phyloP scores from a whole-genome alignment of 2,797 vertebrate species.

The Gymnoscopelus braueri region DNA sequence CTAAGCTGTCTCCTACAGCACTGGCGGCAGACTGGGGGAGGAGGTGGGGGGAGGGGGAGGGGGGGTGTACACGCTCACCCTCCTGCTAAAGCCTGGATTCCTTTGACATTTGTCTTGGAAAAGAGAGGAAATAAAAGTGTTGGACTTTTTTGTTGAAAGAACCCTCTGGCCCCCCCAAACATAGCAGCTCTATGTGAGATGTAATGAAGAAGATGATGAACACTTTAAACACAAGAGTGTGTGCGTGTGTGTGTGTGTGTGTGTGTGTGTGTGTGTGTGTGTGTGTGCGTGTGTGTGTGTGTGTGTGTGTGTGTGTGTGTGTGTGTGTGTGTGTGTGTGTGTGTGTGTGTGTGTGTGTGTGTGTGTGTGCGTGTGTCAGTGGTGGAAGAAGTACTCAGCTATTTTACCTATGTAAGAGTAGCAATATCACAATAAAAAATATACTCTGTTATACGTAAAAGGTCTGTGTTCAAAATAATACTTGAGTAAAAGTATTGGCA shows the following conservation, averaged over 20 bases:
- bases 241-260: neutral
- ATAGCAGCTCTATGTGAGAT: slow-evolving; percentile 51
- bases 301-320: too few species aligned
- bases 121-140: slow-evolving; percentile 71
- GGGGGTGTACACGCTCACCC: slow-evolving; percentile 62
- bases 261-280: neutral
- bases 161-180: slow-evolving; percentile 51
- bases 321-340: too few species aligned
- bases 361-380: slow-evolving; percentile 35
- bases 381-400: too few species aligned
- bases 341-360: neutral
- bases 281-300: too few species aligned
- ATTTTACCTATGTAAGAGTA: too few species aligned
- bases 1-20: slow-evolving; percentile 73
- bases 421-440: too few species aligned
- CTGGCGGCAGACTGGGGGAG: slow-evolving; percentile 64
- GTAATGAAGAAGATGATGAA: slow-evolving; percentile 74
- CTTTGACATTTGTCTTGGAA: slow-evolving; percentile 77
- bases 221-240: slow-evolving; percentile 71
- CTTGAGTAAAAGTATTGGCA: too few species aligned
- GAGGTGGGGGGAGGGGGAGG: slow-evolving; percentile 54
- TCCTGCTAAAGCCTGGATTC: slow-evolving; percentile 65
- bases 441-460: too few species aligned
- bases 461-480: too few species aligned
- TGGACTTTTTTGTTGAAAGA: slow-evolving; percentile 53